Evolutionary conservation across 2,797 vertebrate genomes (phyloP).

Genomic region (Oreonectes daqikongensis): DNA sequence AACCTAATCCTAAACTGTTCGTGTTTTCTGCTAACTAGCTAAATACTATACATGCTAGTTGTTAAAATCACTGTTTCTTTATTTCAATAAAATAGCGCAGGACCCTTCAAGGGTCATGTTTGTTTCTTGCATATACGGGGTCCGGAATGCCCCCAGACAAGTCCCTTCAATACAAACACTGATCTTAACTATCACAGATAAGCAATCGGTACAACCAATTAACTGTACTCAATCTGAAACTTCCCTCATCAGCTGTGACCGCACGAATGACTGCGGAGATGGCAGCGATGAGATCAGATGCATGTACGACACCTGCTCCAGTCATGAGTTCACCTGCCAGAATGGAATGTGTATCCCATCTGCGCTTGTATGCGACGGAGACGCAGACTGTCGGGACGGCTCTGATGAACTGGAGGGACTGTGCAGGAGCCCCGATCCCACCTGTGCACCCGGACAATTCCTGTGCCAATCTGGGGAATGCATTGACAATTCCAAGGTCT

Average conservation of each 20-base stretch:
- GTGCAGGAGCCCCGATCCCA: conserved; percentile 81
- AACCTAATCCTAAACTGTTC: too few species aligned
- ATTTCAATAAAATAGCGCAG: too few species aligned
- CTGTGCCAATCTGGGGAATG: conserved; percentile 88
- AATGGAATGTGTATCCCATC: conserved; percentile 86
- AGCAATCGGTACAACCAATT: not conserved
- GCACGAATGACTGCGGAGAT: conserved; percentile 90
- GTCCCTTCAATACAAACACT: not conserved
- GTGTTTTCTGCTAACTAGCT: too few species aligned
- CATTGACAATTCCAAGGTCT: conserved; percentile 82
- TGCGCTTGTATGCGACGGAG: conserved; percentile 81
- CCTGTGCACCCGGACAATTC: conserved; percentile 86
- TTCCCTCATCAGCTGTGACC: conserved; percentile 82
- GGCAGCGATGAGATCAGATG: conserved; percentile 88
- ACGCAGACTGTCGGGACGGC: conserved; percentile 85
- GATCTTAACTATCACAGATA: not conserved
- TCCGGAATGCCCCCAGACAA: too few species aligned
- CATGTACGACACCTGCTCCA: conserved; percentile 80
- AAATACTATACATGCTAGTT: too few species aligned
- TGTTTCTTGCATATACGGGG: too few species aligned
- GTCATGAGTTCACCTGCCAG: conserved; percentile 86
- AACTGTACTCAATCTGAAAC: not conserved
- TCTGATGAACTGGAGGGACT: conserved; percentile 87
- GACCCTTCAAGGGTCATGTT: too few species aligned
- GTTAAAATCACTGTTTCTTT: too few species aligned